Conservation (phyloP, 2,113 vertebrate genomes). For the Tapirus terrestris region DNA sequence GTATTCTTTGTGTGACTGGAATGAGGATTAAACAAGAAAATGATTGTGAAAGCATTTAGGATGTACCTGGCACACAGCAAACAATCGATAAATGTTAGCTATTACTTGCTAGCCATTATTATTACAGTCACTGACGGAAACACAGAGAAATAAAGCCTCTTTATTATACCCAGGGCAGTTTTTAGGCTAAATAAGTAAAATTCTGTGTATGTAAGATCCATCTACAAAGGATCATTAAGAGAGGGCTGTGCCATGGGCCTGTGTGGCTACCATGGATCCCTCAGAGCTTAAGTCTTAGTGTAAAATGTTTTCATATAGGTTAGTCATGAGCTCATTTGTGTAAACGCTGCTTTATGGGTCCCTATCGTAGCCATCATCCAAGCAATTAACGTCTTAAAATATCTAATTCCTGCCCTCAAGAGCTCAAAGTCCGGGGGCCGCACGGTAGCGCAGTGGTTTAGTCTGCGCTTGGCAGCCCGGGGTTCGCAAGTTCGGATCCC, state of each 20-base stretch:
- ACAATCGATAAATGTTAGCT: constrained; percentile 40
- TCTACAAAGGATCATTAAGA: constrained; percentile 43
- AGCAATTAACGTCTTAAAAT: constrained; percentile 30
- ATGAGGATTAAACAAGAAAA: constrained; percentile 24
- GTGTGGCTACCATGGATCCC: neutral
- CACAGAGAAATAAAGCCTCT: constrained; percentile 23
- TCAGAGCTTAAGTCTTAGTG: neutral
- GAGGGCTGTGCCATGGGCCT: neutral
- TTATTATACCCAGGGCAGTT: constrained; percentile 62
- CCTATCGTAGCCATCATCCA: neutral
- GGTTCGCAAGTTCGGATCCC: too few relatives aligned
- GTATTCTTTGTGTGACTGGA: neutral
- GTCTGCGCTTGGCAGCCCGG: too few relatives aligned
- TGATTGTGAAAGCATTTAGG: neutral
- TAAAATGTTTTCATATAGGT: neutral
- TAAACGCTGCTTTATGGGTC: neutral
- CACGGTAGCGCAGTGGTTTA: too few relatives aligned
- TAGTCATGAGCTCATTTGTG: neutral
- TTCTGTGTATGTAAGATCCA: neutral
- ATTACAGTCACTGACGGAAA: constrained; percentile 35
- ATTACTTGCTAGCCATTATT: constrained; percentile 29
- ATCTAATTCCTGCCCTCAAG: constrained; percentile 21
- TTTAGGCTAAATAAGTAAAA: constrained; percentile 58
- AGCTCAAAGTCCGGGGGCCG: neutral
- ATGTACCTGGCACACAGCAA: constrained; percentile 1